Conservation (phyloP, 2,113 vertebrate genomes). For the Mesocricetus auratus region DNA sequence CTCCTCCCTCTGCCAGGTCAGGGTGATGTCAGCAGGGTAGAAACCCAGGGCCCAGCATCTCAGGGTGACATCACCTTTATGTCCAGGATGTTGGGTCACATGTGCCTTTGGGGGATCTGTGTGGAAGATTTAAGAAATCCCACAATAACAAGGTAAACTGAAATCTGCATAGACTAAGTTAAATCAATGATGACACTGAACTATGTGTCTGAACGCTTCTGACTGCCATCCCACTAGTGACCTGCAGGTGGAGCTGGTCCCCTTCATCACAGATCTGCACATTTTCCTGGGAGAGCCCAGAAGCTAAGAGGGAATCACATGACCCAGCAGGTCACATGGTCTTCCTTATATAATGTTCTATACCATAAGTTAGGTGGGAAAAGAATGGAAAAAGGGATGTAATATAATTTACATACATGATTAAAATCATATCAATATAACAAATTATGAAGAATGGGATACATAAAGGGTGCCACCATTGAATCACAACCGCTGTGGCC, state of each 20-base stretch:
- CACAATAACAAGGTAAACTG: too few relatives aligned
- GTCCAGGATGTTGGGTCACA: too few relatives aligned
- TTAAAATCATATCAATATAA: background rate
- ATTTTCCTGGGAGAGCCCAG: background rate
- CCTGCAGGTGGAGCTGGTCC: background rate
- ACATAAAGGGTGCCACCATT: background rate
- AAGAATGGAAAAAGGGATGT: background rate
- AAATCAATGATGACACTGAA: too few relatives aligned
- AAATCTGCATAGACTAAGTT: too few relatives aligned
- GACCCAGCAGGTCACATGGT: background rate
- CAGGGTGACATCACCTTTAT: too few relatives aligned
- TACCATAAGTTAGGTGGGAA: background rate
- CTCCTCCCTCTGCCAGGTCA: too few relatives aligned
- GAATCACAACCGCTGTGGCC: background rate
- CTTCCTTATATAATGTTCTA: background rate
- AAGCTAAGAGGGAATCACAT: background rate
- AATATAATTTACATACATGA: background rate
- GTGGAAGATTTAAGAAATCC: too few relatives aligned
- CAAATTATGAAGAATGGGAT: background rate
- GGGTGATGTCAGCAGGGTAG: too few relatives aligned
- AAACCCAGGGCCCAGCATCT: too few relatives aligned
- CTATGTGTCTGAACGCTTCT: too few relatives aligned
- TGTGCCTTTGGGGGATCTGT: too few relatives aligned
- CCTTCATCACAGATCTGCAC: background rate
- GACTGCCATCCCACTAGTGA: background rate